Evolutionary conservation across 2,888 invertebrate genomes (phyloP), one percentile per base, ranked within the genome.

Genomic region (Lasioglossum vierecki): DNA sequence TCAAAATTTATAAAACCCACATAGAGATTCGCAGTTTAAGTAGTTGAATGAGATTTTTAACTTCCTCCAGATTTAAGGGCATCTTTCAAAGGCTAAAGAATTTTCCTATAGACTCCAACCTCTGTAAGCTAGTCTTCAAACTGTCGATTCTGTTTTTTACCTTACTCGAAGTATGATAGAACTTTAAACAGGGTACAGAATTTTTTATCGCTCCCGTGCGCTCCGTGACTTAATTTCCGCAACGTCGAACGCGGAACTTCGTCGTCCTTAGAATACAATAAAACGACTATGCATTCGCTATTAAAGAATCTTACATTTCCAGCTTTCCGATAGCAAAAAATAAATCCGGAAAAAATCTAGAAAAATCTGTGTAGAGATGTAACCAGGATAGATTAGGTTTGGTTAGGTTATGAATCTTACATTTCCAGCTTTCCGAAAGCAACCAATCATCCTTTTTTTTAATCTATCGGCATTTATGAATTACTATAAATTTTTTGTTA

Each of bases 41-140:
- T n/a, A 57, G 57, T 57, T 57, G n/a, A 57, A 57, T n/a, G 57
- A 57, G 57, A 57, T 11, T 57, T n/a, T 57, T 57, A 57, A 57
- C n/a, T 57, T 57, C 11, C 57, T 11, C n/a, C 11, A n/a, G n/a
- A n/a, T n/a, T 9, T 11, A 11, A n/a, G 57, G 9, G n/a, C 57
- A 9, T 11, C 57, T n/a, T 4, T 57, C 57, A 4, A 57, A 57
- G 57, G n/a, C 57, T 57, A n/a, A 57, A 57, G 57, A 57, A 57
- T n/a, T n/a, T 57, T 11, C 57, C 57, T n/a, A 11, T n/a, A 57
- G 57, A 57, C 11, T 4, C n/a, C n/a, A 11, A n/a, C 57, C n/a
- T n/a, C 57, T 11, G 4, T 11, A n/a, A 57, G 22, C n/a, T n/a
- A 57, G 57, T 11, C 57, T 57, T 11, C 57, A n/a, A 4, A 11